Conservation (phyloP, 2,888 invertebrate species). For the Melolontha melolontha region DNA sequence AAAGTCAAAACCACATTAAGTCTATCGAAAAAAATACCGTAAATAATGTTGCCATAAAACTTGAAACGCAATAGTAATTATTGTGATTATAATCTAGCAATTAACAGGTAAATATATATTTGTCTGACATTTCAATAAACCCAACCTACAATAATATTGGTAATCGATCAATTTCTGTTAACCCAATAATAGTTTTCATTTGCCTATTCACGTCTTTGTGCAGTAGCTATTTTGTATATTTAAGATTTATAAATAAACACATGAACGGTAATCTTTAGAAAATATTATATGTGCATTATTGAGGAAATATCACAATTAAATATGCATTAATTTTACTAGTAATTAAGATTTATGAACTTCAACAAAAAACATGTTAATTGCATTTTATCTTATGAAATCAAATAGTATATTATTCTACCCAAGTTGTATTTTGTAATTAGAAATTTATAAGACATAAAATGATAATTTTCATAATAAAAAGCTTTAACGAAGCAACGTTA, state of each 20-base stretch:
- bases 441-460: no score
- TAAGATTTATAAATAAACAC: not conserved
- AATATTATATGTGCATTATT: not conserved
- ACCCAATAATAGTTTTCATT: not conserved
- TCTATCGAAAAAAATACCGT: not conserved
- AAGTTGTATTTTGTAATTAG: no score
- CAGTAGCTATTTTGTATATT: not conserved
- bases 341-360: no score
- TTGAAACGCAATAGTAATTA: slow-evolving; percentile 14
- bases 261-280: not conserved
- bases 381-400: no score
- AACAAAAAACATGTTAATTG: no score
- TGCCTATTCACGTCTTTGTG: slow-evolving; percentile 1
- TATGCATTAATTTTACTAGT: no score
- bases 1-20: slow-evolving; percentile 4
- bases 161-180: slow-evolving; percentile 1
- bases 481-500: no score
- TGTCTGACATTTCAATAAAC: slow-evolving; percentile 15
- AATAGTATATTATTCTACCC: no score
- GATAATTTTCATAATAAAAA: no score
- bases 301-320: no score
- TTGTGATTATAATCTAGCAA: slow-evolving; percentile 28
- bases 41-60: not conserved
- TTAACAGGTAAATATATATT: slow-evolving; percentile 8
- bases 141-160: slow-evolving; percentile 4